Percentiles rank a stretch among this genome's conserved stretches.
Conservation (phyloP, 2,113 vertebrate species). For the Rhabdornis inornatus region DNA sequence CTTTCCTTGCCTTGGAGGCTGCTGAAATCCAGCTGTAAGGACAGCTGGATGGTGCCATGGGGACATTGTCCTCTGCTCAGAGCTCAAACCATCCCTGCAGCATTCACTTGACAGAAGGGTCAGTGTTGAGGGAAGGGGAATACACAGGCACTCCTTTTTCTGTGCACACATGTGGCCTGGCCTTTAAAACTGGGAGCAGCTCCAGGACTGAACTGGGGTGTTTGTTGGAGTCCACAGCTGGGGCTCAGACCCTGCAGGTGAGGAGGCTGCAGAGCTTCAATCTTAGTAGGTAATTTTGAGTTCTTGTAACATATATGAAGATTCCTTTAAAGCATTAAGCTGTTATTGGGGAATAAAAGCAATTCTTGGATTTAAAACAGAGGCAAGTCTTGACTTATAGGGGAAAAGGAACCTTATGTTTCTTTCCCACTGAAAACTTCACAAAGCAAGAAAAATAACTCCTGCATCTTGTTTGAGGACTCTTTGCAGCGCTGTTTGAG, state of each 20-base stretch:
- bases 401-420: background rate
- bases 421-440: background rate
- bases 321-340: background rate
- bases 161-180: background rate
- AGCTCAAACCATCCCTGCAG: fast-evolving
- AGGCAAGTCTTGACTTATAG: background rate
- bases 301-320: background rate
- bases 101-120: background rate
- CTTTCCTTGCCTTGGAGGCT: background rate
- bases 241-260: background rate
- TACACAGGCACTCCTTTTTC: background rate
- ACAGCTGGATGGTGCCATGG: background rate
- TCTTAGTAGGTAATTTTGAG: background rate
- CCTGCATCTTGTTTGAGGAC: background rate
- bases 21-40: background rate
- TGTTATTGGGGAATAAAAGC: background rate
- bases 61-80: background rate
- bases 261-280: background rate
- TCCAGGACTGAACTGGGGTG: fast-evolving
- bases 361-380: background rate
- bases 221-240: background rate
- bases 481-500: background rate
- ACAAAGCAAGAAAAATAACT: background rate
- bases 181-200: background rate
- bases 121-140: background rate